A percentile compares a stretch with the other conserved stretches of the same genome.
phyloP scores from a whole-genome alignment of 2,888 invertebrate species.

The Fissipunctia ypsillon region DNA sequence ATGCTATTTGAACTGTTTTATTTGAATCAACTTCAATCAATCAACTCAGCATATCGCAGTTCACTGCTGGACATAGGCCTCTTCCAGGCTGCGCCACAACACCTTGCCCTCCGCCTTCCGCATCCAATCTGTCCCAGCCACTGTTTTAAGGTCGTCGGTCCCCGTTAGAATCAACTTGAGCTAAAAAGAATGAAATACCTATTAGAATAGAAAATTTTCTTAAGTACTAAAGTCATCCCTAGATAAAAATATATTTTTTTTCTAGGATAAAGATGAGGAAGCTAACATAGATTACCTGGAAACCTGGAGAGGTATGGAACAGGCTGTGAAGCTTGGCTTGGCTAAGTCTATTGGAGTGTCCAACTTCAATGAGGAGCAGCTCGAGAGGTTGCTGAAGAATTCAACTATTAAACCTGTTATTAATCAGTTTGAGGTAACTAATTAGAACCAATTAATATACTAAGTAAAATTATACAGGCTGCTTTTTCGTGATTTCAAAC shows the following conservation, averaged over 20 bases:
- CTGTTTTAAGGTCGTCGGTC: neutral
- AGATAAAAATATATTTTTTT: conserved; percentile 10
- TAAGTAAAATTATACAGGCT: neutral
- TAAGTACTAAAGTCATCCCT: neutral
- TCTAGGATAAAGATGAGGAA: conserved; percentile 81
- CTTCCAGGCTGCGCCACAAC: neutral
- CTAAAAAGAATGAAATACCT: neutral
- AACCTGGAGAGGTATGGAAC: conserved; percentile 95
- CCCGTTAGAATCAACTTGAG: neutral
- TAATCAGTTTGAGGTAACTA: conserved; percentile 89
- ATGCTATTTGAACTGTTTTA: neutral
- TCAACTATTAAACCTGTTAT: conserved; percentile 91
- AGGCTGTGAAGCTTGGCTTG: conserved; percentile 91
- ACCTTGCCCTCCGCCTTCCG: no score
- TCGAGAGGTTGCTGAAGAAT: conserved; percentile 90
- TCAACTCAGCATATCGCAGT: neutral
- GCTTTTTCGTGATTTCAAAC: neutral
- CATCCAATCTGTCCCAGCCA: neutral
- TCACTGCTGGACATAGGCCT: neutral
- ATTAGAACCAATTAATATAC: neutral
- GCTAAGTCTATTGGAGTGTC: conserved; percentile 94
- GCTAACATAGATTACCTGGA: conserved; percentile 93
- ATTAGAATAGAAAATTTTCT: neutral
- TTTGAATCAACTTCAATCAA: neutral
- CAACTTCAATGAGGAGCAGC: conserved; percentile 94